Percentiles rank a stretch among this genome's conserved stretches.
Conservation (phyloP, 2,797 vertebrate genomes). For the Alcedo quadribrachys region DNA sequence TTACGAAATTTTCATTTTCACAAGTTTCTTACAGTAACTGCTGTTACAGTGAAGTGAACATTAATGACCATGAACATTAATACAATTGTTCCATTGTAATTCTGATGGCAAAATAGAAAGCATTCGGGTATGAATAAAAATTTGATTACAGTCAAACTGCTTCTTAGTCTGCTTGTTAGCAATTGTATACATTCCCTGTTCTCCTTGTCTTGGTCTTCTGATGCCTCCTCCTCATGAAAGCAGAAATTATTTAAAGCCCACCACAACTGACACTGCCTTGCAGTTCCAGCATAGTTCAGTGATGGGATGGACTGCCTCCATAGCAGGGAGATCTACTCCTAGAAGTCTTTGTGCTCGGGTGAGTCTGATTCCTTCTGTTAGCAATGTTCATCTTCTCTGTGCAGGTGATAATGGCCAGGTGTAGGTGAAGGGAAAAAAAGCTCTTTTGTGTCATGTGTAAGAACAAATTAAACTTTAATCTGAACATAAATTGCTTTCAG, state of each 20-base stretch:
- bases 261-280: fast-evolving
- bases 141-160: neutral
- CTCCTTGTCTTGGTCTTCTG: neutral
- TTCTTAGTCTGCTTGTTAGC: neutral
- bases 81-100: neutral
- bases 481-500: neutral
- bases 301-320: neutral
- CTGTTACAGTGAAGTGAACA: neutral
- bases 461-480: neutral
- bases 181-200: neutral
- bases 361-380: neutral
- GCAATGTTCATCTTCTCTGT: neutral
- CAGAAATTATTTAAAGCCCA: neutral
- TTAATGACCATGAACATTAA: neutral
- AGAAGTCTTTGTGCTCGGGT: neutral
- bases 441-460: neutral
- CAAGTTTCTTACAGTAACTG: neutral
- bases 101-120: neutral
- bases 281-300: neutral
- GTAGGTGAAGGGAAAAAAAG: neutral
- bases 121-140: neutral
- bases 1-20: neutral
- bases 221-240: neutral
- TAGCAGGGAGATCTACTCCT: neutral
- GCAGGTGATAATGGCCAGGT: neutral